Evolutionary conservation across 2,797 vertebrate genomes (phyloP).

Genomic region (Morus bassanus): DNA sequence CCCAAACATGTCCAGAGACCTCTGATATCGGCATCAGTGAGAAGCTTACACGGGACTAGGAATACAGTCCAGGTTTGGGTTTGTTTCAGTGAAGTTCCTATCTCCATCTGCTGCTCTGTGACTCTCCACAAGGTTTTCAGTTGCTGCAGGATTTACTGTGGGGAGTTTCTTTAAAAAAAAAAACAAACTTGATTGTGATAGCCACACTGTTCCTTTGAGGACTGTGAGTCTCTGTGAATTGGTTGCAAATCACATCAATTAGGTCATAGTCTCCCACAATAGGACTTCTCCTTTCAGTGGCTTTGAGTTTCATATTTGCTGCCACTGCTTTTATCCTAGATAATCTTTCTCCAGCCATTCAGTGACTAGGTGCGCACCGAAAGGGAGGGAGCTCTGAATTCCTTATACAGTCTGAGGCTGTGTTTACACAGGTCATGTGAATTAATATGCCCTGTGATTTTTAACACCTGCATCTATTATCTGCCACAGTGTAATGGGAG

Average conservation of each 20-base stretch:
- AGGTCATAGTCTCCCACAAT: neutral
- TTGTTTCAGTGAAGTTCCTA: neutral
- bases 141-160: neutral
- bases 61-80: neutral
- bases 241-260: neutral
- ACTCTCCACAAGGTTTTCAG: neutral
- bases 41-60: neutral
- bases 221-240: neutral
- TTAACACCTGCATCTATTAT: slow-evolving; percentile 3
- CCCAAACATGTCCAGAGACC: neutral
- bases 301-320: neutral
- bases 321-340: neutral
- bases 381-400: neutral
- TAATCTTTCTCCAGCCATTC: neutral
- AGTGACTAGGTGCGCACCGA: neutral
- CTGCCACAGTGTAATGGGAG: neutral
- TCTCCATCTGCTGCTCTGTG: neutral
- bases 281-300: neutral
- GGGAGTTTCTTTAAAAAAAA: neutral
- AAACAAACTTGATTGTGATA: neutral
- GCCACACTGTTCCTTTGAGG: neutral
- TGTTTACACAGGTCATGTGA: neutral
- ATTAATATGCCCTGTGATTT: neutral
- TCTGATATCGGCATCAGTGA: neutral
- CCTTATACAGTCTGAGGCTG: neutral